Percentiles rank a stretch among this genome's conserved stretches.
Conservation (phyloP, 2,113 vertebrate genomes). For the Nibea albiflora region DNA sequence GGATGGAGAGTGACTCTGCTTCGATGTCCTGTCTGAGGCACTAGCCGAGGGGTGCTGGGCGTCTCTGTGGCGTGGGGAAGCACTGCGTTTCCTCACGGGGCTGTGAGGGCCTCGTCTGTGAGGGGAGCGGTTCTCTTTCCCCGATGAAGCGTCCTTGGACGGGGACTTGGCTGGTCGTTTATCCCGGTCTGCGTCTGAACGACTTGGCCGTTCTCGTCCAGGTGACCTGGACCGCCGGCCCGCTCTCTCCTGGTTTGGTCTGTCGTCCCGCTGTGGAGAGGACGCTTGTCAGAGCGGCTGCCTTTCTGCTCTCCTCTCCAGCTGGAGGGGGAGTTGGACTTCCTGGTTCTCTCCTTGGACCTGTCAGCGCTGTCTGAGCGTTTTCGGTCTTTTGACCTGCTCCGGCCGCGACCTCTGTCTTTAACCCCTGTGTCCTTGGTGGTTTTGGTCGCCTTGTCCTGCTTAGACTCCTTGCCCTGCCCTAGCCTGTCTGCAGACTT, state of each 20-base stretch:
- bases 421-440: conserved; percentile 68
- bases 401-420: conserved; percentile 81
- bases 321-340: conserved; percentile 83
- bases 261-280: conserved; percentile 74
- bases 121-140: conserved; percentile 97
- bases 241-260: conserved; percentile 65
- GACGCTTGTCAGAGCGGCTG: conserved; percentile 79
- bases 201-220: conserved; percentile 85
- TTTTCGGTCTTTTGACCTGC: conserved; percentile 92
- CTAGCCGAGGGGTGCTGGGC: conserved; percentile 81
- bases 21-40: conserved; percentile 85
- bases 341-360: conserved; percentile 88
- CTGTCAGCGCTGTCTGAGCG: conserved; percentile 88
- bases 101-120: conserved; percentile 84
- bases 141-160: conserved; percentile 96
- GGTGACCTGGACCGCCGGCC: conserved; percentile 88
- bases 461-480: conserved; percentile 84
- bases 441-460: conserved; percentile 90
- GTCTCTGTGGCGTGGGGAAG: conserved; percentile 91
- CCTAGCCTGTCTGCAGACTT: conserved; percentile 88
- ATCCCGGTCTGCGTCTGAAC: conserved; percentile 89
- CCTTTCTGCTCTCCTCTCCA: conserved; percentile 88
- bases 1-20: conserved; percentile 91
- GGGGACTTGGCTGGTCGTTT: conserved; percentile 95
- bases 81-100: conserved; percentile 88